Percentiles rank a stretch among this genome's conserved stretches.
phyloP scores from a whole-genome alignment of 2,113 vertebrate species.

The Anseranas semipalmata region DNA sequence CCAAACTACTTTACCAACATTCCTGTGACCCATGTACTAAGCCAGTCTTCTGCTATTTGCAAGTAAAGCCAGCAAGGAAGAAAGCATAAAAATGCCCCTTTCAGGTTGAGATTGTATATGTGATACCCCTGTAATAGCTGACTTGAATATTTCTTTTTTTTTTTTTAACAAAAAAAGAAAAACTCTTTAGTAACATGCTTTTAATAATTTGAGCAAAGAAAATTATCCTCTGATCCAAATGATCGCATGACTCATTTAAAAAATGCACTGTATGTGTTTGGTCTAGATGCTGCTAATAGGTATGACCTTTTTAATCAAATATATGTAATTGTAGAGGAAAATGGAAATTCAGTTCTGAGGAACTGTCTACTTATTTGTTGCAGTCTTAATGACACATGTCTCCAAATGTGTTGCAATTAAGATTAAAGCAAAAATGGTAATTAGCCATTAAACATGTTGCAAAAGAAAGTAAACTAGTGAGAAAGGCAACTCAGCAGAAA shows the following conservation, averaged over 20 bases:
- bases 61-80: not conserved
- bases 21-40: not conserved
- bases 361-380: constrained; percentile 41
- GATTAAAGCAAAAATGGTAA: constrained; percentile 67
- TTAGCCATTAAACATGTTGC: constrained; percentile 67
- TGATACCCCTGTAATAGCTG: not conserved
- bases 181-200: not conserved
- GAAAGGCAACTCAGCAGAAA: constrained; percentile 66
- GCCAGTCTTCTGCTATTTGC: not conserved
- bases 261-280: not conserved
- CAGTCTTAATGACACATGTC: constrained; percentile 51
- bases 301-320: constrained; percentile 42
- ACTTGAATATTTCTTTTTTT: not conserved
- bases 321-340: constrained; percentile 15
- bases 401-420: constrained; percentile 67
- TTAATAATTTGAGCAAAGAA: not conserved
- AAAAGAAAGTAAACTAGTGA: constrained; percentile 56
- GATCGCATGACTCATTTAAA: constrained; percentile 1
- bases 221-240: not conserved
- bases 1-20: not conserved
- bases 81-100: not conserved
- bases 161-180: too few relatives aligned
- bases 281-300: not conserved
- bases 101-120: not conserved
- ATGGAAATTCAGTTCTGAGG: constrained; percentile 43